Conservation (phyloP, 2,113 vertebrate species). For the Rana temporaria region DNA sequence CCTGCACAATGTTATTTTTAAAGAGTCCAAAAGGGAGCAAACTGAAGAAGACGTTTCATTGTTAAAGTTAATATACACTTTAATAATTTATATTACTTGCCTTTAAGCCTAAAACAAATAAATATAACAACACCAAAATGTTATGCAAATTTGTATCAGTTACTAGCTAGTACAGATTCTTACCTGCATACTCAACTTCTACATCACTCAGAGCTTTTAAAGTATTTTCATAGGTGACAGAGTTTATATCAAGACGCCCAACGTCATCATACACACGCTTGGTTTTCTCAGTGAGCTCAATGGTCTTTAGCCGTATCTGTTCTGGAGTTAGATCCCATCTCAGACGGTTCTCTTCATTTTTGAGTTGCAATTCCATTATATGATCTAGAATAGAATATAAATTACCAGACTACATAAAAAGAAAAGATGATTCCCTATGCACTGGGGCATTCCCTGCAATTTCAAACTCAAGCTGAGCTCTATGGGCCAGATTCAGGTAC, state of each 20-base stretch:
- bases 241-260: conserved; percentile 73
- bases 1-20: too few species aligned
- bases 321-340: conserved; percentile 87
- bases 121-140: background rate
- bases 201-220: conserved; percentile 88
- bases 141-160: too few species aligned
- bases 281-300: conserved; percentile 81
- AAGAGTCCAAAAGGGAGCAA: too few species aligned
- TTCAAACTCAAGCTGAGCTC: too few species aligned
- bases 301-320: conserved; percentile 76
- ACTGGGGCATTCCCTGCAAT: too few species aligned
- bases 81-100: too few species aligned
- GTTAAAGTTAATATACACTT: too few species aligned
- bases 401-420: too few species aligned
- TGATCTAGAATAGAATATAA: conserved; percentile 68
- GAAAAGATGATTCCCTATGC: too few species aligned
- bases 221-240: conserved; percentile 85
- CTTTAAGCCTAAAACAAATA: too few species aligned
- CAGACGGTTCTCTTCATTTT: conserved; percentile 73
- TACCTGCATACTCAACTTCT: conserved; percentile 93
- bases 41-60: too few species aligned
- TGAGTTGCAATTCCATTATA: conserved; percentile 65
- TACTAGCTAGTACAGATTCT: background rate
- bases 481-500: too few species aligned
- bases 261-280: conserved; percentile 89